phyloP scores from a whole-genome alignment of 2,797 vertebrate species.

The Buphagus erythrorhynchus region DNA sequence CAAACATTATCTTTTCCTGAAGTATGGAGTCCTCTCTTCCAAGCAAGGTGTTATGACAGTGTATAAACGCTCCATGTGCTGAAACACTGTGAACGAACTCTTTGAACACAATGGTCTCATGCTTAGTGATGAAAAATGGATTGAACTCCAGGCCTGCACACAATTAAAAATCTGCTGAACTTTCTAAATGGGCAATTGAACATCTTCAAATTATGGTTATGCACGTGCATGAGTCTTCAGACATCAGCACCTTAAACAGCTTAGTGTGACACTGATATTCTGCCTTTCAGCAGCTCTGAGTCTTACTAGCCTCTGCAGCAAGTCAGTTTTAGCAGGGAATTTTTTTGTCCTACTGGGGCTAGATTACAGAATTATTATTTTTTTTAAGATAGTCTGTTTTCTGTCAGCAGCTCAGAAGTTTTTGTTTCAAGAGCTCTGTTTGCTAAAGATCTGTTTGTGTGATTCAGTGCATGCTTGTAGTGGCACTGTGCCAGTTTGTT shows the following conservation, averaged over 20 bases:
- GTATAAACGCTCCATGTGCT: neutral
- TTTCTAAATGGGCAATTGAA: neutral
- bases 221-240: neutral
- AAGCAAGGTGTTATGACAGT: neutral
- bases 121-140: neutral
- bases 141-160: neutral
- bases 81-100: neutral
- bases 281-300: neutral
- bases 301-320: neutral
- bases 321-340: neutral
- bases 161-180: neutral
- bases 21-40: neutral
- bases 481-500: neutral
- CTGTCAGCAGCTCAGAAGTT: neutral
- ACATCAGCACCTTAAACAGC: neutral
- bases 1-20: constrained; percentile 22
- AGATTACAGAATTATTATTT: neutral
- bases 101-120: neutral
- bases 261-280: neutral
- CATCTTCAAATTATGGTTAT: neutral
- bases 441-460: neutral
- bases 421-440: neutral
- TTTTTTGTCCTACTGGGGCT: neutral
- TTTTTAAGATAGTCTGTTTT: neutral
- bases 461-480: neutral